phyloP scores from a whole-genome alignment of 2,797 vertebrate genomes.

The Acomys russatus region DNA sequence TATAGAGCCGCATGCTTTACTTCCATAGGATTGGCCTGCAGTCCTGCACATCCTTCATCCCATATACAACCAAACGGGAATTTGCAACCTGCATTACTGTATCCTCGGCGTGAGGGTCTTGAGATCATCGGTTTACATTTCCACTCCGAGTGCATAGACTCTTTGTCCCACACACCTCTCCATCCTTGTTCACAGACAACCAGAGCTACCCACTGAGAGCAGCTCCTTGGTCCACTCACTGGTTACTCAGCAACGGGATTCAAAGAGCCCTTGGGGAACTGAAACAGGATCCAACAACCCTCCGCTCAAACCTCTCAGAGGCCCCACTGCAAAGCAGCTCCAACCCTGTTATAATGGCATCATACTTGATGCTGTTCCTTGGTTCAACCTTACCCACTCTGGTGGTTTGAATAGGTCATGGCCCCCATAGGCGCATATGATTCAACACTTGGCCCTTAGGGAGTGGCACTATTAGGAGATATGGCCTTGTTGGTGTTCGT shows the following conservation, averaged over 20 bases:
- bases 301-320: not conserved
- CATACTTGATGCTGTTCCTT: not conserved
- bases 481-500: not conserved
- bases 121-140: not conserved
- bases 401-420: not conserved
- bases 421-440: not conserved
- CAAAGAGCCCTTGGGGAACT: not conserved
- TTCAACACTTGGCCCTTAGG: not conserved
- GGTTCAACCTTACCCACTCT: not conserved
- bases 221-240: not conserved
- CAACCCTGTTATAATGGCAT: not conserved
- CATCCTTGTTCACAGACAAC: not conserved
- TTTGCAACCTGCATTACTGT: not conserved
- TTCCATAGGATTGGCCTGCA: not conserved
- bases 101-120: not conserved
- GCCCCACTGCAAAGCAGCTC: not conserved
- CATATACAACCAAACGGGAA: not conserved
- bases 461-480: not conserved
- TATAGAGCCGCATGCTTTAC: not conserved
- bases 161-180: not conserved
- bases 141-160: not conserved
- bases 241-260: not conserved
- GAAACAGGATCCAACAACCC: not conserved
- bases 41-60: not conserved
- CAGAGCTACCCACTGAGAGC: not conserved